Evolutionary conservation across 30 jellyfish, hydroid and myxozoan genomes (phyloP).

Genomic region (Clytia hemisphaerica): DNA sequence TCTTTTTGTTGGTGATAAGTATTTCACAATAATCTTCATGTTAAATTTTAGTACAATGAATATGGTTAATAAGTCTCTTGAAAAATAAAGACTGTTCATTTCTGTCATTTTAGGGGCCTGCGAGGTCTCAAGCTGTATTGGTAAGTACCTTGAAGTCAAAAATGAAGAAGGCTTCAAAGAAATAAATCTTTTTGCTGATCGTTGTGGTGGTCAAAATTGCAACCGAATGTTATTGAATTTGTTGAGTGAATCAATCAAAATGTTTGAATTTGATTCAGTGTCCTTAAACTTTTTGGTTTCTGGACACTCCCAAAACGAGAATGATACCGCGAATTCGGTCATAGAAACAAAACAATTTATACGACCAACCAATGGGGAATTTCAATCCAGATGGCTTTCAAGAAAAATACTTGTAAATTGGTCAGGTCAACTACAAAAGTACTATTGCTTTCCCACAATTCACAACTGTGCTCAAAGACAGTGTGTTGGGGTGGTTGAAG

Average conservation of each 20-base stretch:
- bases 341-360: neutral
- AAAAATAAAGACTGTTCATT: too few relatives aligned
- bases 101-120: too few relatives aligned
- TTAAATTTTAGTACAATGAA: too few relatives aligned
- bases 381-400: conserved; percentile 9
- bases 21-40: too few relatives aligned
- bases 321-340: neutral
- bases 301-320: conserved; percentile 1
- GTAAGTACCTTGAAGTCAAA: neutral
- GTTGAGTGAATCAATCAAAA: neutral
- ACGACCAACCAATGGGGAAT: conserved; percentile 22
- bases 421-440: neutral
- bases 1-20: too few relatives aligned
- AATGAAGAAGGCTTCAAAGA: neutral
- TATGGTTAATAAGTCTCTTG: too few relatives aligned
- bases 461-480: neutral
- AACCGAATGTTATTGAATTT: neutral
- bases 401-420: neutral
- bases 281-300: neutral
- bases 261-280: neutral
- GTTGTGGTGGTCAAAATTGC: conserved; percentile 1
- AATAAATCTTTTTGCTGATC: neutral
- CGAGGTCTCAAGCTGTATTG: neutral
- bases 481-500: neutral
- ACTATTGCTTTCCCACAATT: neutral